A percentile compares a stretch with the other conserved stretches of the same genome.
Evolutionary conservation across 2,888 invertebrate species (phyloP).

Genomic region (Ennomos quercinarius): DNA sequence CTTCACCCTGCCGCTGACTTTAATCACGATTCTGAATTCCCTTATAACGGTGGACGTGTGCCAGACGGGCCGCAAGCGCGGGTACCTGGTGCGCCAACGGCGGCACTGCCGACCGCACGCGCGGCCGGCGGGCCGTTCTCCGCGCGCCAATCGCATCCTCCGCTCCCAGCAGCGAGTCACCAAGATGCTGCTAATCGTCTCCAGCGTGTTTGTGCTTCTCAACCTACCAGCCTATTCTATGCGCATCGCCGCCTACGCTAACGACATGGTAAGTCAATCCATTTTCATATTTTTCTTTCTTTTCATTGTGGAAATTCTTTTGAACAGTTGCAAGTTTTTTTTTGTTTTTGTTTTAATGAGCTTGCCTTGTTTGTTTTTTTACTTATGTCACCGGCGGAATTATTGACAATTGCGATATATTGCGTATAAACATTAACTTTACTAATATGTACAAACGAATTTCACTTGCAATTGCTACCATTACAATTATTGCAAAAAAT

Average conservation of each 20-base stretch:
- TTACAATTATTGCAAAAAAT: too few species aligned
- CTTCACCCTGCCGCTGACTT: conserved; percentile 89
- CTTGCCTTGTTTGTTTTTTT: too few species aligned
- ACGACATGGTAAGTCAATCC: conserved; percentile 75
- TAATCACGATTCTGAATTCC: conserved; percentile 89
- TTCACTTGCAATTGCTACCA: too few species aligned
- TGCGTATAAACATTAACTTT: too few species aligned
- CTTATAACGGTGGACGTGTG: conserved; percentile 89
- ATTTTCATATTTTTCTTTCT: conserved; percentile 40
- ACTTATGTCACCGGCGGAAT: too few species aligned
- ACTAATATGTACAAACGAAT: too few species aligned
- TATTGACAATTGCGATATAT: too few species aligned
- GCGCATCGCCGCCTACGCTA: conserved; percentile 87
- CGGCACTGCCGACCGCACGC: conserved; percentile 31
- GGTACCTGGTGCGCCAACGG: conserved; percentile 56
- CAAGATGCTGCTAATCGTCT: conserved; percentile 93
- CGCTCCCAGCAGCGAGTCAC: conserved; percentile 89
- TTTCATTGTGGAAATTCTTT: background rate
- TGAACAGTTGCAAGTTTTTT: too few species aligned
- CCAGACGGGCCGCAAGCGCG: conserved; percentile 81
- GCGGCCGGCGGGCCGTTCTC: conserved; percentile 63
- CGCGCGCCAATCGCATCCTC: conserved; percentile 21
- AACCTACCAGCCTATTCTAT: conserved; percentile 92
- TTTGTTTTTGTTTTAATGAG: too few species aligned
- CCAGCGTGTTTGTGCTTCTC: conserved; percentile 90